These are phyloP conservation scores for Drosophila trichaetosa DNA, from an alignment of 2,888 invertebrate species.

Conservation along the genomic window DNA sequence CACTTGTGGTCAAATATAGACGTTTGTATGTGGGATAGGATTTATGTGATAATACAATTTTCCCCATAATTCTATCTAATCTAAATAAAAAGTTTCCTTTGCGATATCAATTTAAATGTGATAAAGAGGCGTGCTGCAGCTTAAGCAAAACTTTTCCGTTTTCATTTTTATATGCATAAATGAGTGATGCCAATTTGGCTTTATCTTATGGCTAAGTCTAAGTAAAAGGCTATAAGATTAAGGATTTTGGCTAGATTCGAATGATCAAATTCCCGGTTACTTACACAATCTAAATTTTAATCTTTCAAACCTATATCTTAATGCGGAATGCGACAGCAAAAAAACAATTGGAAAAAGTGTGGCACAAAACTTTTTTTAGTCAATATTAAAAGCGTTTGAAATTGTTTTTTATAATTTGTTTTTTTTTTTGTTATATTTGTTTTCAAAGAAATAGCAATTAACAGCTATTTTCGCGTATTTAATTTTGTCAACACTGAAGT, in stretches of 20 bases:
- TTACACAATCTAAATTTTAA: too few species aligned
- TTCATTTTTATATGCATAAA: not conserved
- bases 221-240: not conserved
- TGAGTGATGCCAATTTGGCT: not conserved
- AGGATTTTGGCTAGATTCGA: not conserved
- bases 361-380: not conserved
- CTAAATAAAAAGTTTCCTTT: not conserved
- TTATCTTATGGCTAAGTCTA: not conserved
- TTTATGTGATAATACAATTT: not conserved
- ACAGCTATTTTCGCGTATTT: not conserved
- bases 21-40: not conserved
- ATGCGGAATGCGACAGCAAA: not conserved
- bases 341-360: not conserved
- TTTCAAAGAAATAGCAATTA: not conserved
- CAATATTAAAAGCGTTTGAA: not conserved
- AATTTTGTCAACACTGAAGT: not conserved
- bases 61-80: not conserved
- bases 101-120: not conserved
- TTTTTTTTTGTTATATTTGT: not conserved
- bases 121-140: not conserved
- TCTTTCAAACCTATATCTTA: not conserved
- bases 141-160: not conserved
- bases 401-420: not conserved
- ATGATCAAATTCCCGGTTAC: not conserved
- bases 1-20: not conserved